Evolutionary conservation across 2,797 vertebrate species (phyloP), one percentile per base, ranked within the genome.

Genomic region (Malurus leucopterus): DNA sequence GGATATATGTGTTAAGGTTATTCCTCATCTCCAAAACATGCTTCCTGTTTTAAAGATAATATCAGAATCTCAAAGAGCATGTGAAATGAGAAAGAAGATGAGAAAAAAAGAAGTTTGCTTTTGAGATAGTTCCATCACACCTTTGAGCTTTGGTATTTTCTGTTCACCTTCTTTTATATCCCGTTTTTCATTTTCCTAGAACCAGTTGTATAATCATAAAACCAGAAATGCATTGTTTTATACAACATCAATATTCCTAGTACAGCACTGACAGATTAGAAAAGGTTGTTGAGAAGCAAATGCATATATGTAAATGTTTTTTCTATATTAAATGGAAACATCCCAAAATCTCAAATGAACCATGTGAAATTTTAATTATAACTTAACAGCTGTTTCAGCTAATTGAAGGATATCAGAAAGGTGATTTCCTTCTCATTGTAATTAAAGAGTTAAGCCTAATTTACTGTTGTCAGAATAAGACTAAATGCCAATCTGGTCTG

Each of bases 391-490:
- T 98, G 97, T 96, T 97, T 96, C 92, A 96, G 93, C 88, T 97
- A 97, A 97, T 96, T 97, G 96, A 95, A 97, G 92, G 91, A 95
- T 96, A 97, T 96, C 94, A 95, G 93, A 96, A 97, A 97, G 94
- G 96, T 96, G 96, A 97, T 97, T 97, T 96, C 92, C 88, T 95
- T 95, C 92, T 96, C 93, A 91, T 93, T 97, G 96, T 96, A 97
- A 97, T 97, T 97, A 97, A 97, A 97, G 96, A 97, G 96, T 97
- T 97, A 97, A 97, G 96, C 95, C 89, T 96, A 97, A 97, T 97
- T 97, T 97, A 95, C 94, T 92, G 87, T 96, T 97, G 95, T 96
- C 95, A 97, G 95, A 96, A 97, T 84, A 97, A 95, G 95, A 97
- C 95, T 96, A 97, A 97, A 97, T 95, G 95, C 89, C 95, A 97